These are phyloP conservation scores for Nipponia nippon DNA, from an alignment of 2,113 vertebrate genomes.

Conservation along the genomic window DNA sequence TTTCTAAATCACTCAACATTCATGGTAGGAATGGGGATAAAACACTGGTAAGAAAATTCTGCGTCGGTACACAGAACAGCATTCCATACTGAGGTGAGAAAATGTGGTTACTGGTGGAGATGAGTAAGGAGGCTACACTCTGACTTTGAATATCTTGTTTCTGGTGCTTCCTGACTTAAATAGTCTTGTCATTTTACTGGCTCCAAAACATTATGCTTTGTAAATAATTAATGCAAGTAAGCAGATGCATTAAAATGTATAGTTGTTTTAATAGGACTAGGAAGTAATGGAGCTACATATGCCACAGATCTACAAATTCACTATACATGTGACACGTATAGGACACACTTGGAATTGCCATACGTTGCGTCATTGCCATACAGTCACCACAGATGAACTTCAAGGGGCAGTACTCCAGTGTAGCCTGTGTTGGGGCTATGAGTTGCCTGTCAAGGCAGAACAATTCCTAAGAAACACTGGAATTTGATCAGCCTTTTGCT, in stretches of 20 bases:
- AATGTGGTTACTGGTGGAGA: not conserved
- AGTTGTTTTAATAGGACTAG: not conserved
- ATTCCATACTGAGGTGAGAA: not conserved
- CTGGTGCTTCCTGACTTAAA: not conserved
- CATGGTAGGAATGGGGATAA: not conserved
- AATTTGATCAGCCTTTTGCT: not conserved
- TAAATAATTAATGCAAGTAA: not conserved
- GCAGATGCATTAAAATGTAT: not conserved
- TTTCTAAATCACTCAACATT: not conserved
- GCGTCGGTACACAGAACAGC: not conserved
- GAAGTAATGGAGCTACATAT: not conserved
- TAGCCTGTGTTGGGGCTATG: not conserved
- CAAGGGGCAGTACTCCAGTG: not conserved
- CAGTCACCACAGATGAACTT: not conserved
- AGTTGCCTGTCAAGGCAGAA: not conserved
- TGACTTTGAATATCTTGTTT: not conserved
- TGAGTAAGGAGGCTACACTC: not conserved
- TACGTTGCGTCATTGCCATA: accelerated
- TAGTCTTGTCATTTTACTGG: not conserved
- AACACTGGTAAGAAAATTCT: not conserved
- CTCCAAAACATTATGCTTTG: not conserved
- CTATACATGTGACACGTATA: accelerated
- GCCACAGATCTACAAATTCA: not conserved
- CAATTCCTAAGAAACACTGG: not conserved
- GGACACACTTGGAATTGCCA: not conserved